Evolutionary conservation across 2,797 vertebrate genomes (phyloP).

Genomic region (Phoeniculus purpureus): DNA sequence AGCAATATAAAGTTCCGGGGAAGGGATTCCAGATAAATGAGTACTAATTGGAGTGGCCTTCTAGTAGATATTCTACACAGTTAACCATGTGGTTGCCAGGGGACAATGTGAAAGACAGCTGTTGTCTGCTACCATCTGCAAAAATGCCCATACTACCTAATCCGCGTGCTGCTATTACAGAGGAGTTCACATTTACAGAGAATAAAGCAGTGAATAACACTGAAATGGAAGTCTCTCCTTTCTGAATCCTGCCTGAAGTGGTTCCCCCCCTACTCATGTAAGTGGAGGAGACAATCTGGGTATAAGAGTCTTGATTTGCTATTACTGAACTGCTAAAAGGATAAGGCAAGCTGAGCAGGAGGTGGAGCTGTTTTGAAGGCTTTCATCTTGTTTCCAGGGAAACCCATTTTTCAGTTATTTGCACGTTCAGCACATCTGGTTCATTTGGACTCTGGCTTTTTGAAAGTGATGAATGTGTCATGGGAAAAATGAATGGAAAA

Average conservation of each 20-base stretch:
- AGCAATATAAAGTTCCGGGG: conserved; percentile 28
- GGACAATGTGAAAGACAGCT: conserved; percentile 33
- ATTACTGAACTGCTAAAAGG: conserved; percentile 44
- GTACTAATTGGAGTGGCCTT: conserved; percentile 55
- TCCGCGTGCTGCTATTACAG: neutral
- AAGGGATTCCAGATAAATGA: conserved; percentile 48
- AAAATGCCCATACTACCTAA: conserved; percentile 12
- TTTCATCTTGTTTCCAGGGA: conserved; percentile 68
- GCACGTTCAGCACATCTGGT: conserved; percentile 67
- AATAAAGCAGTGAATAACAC: conserved; percentile 18
- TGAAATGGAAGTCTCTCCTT: conserved; percentile 29
- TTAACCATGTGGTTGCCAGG: conserved; percentile 39
- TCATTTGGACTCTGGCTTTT: conserved; percentile 57
- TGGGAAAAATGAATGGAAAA: conserved; percentile 60
- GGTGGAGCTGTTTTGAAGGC: conserved; percentile 49
- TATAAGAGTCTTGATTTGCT: conserved; percentile 56
- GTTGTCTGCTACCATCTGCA: conserved; percentile 36
- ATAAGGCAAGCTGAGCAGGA: conserved; percentile 37
- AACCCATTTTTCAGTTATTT: conserved; percentile 63
- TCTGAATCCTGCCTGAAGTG: conserved; percentile 36
- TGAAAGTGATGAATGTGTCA: conserved; percentile 57
- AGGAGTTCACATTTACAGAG: conserved; percentile 22
- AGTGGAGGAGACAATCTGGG: conserved; percentile 46
- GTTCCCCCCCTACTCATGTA: conserved; percentile 43
- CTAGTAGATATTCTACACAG: conserved; percentile 32